These are phyloP conservation scores for Conopomorpha cramerella DNA, from an alignment of 1,140 invertebrate species.

Conservation along the genomic window DNA sequence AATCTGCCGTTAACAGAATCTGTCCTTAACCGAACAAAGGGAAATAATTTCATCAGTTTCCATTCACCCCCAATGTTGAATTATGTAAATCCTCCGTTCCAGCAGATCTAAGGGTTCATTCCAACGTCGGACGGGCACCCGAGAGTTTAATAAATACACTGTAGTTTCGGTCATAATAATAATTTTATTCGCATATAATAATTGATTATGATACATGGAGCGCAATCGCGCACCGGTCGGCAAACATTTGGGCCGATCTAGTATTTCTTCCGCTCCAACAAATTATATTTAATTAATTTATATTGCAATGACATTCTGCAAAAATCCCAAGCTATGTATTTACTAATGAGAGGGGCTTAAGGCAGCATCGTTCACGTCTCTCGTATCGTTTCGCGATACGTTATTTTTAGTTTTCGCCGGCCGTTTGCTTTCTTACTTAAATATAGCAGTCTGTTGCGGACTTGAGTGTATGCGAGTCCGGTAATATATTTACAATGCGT, in stretches of 20 bases:
- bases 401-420: constrained; percentile 24
- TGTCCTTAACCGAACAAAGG: too few species aligned
- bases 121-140: too few species aligned
- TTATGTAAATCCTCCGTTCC: too few species aligned
- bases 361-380: constrained; percentile 33
- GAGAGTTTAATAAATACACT: too few species aligned
- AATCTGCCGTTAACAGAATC: too few species aligned
- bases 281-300: constrained; percentile 46
- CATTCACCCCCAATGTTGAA: too few species aligned
- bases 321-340: constrained; percentile 52
- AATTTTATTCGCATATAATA: constrained; percentile 58
- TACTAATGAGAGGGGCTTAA: constrained; percentile 51
- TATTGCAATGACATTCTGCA: constrained; percentile 46
- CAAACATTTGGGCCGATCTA: constrained; percentile 18
- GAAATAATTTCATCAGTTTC: too few species aligned
- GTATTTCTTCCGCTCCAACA: constrained; percentile 29
- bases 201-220: constrained; percentile 59
- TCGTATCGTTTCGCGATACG: constrained; percentile 21
- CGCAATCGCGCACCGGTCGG: constrained; percentile 24
- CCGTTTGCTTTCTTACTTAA: constrained; percentile 48
- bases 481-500: constrained; percentile 53
- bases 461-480: too few species aligned
- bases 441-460: too few species aligned
- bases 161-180: constrained; percentile 53
- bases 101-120: too few species aligned